Conservation (phyloP, 2,888 invertebrate genomes). For the Phaedon cochleariae region DNA sequence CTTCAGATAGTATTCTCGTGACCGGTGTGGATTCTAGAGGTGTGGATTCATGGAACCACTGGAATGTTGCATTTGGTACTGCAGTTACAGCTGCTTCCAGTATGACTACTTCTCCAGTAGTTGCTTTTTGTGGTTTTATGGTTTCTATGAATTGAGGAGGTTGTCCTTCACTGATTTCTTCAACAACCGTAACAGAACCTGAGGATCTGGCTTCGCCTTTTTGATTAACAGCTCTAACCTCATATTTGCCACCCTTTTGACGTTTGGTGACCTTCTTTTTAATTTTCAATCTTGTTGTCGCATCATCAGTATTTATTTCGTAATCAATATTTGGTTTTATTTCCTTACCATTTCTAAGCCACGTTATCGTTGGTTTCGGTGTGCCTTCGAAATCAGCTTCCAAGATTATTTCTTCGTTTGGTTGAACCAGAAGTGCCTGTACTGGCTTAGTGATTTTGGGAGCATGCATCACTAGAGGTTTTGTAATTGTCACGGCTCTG, state of each 20-base stretch:
- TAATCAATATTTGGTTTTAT: conserved; percentile 72
- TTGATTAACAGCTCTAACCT: conserved; percentile 81
- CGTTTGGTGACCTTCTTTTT: conserved; percentile 69
- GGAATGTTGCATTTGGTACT: conserved; percentile 82
- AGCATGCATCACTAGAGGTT: conserved; percentile 68
- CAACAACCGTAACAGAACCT: conserved; percentile 80
- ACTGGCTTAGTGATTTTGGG: conserved; percentile 83
- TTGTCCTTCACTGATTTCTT: conserved; percentile 66
- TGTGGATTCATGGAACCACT: conserved; percentile 83
- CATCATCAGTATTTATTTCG: conserved; percentile 68
- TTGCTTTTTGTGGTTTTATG: conserved; percentile 74
- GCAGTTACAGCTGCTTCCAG: conserved; percentile 82
- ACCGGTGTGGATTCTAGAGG: conserved; percentile 76
- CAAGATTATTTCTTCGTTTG: conserved; percentile 74
- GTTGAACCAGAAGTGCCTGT: conserved; percentile 76
- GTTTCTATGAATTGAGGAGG: conserved; percentile 80
- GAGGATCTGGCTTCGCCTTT: conserved; percentile 82
- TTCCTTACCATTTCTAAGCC: conserved; percentile 86
- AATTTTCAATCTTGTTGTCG: conserved; percentile 72
- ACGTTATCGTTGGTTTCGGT: conserved; percentile 78
- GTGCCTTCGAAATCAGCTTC: conserved; percentile 77
- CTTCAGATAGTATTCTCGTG: conserved; percentile 75
- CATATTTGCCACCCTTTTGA: conserved; percentile 87
- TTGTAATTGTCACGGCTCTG: conserved; percentile 61
- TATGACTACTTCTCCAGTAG: conserved; percentile 79